Evolutionary conservation across 2,797 vertebrate species (phyloP), one percentile per base, ranked within the genome.

Genomic region (Lepus oiostolus): DNA sequence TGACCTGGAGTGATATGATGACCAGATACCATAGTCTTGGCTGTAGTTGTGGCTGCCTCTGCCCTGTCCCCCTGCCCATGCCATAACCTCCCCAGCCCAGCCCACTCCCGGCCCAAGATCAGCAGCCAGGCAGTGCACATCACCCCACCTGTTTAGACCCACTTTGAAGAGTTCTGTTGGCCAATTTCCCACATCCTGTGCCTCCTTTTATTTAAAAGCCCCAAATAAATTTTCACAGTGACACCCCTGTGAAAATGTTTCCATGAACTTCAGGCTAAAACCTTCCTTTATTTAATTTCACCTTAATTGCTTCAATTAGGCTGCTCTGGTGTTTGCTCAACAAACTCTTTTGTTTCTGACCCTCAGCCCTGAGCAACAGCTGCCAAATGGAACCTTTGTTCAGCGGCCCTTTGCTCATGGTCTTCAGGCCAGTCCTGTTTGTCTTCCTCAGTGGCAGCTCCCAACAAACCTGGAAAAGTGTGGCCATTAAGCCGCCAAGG

Each of bases 281-380:
- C 88, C 77, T 97, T 91, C 93, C 96, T 96, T 96, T 97, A 96
- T 97, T 97, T 97, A 97, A 96, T 97, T 97, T 96, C 84, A 74
- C 74, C 96, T 96, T 97, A 97, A 97, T 97, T 97, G 95, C 97
- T 93, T 97, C 97, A 97, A 96, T 97, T 97, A 97, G 86, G 84
- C 54, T 80, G 74, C 92, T 93, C 96, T 96, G 54, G 30, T 96
- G 93, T 97, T 97, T 97, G 97, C 96, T 97, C 86, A 95, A 96
- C 92, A 97, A 97, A 97, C 97, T 95, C 95, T 88, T 95, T 95
- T 96, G 95, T 97, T 96, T 97, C 91, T 96, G 91, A 89, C 90
- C 88, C 84, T 97, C 83, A 93, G 96, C 88, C 95, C 93, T 67
- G 77, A 91, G 94, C 80, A 96, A 94, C 97, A 97, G 97, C 96